Evolutionary conservation across 1,140 invertebrate species (phyloP).

Genomic region (Drosophila setifemur): DNA sequence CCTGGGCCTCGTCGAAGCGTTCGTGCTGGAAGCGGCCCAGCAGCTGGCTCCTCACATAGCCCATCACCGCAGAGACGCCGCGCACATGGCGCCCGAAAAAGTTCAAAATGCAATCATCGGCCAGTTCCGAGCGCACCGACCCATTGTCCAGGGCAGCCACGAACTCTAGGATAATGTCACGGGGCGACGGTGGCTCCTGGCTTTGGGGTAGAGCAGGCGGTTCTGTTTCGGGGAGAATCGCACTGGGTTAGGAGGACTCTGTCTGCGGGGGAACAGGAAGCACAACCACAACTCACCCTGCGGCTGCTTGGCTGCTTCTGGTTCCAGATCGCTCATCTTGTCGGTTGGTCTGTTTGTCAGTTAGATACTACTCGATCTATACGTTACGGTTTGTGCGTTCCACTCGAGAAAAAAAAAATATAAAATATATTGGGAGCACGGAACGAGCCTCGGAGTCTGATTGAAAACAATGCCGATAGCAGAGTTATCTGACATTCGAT

Average conservation of each 20-base stretch:
- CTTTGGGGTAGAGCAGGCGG: no score
- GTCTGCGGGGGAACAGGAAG: no score
- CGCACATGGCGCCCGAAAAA: constrained; percentile 23
- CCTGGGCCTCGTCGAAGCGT: constrained; percentile 11
- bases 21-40: constrained; percentile 25
- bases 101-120: constrained; percentile 42
- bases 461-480: neutral
- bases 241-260: no score
- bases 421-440: neutral
- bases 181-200: no score
- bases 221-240: no score
- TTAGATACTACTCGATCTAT: no score
- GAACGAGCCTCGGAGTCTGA: neutral
- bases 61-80: constrained; percentile 6
- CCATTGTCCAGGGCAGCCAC: constrained; percentile 24
- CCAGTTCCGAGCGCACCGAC: constrained; percentile 11
- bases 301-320: no score
- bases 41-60: constrained; percentile 30
- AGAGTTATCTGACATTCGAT: neutral
- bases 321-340: no score
- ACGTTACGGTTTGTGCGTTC: no score
- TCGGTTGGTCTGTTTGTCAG: no score
- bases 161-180: constrained; percentile 16
- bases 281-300: no score
- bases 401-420: no score